Evolutionary conservation across 1,140 invertebrate species (phyloP).

Genomic region (Rhynchophorus ferrugineus): DNA sequence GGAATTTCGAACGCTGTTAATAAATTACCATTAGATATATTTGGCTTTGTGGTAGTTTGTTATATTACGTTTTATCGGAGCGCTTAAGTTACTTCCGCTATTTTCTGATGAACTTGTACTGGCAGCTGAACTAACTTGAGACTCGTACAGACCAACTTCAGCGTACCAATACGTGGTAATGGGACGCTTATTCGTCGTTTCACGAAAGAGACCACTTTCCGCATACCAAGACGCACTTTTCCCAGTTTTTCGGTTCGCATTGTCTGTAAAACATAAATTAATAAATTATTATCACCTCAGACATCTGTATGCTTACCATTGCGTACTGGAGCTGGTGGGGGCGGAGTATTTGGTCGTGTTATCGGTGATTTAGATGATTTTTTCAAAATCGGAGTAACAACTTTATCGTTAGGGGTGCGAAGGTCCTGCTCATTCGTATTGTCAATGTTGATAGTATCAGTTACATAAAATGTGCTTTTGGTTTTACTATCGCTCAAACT

Average conservation of each 20-base stretch:
- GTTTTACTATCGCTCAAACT: constrained; percentile 25
- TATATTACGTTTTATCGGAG: constrained; percentile 14
- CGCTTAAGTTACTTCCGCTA: constrained; percentile 30
- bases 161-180: constrained; percentile 52
- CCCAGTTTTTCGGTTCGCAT: constrained; percentile 6
- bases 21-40: too few species aligned
- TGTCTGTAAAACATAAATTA: constrained; percentile 7
- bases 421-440: constrained; percentile 33
- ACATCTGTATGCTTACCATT: constrained; percentile 2
- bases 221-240: constrained; percentile 46
- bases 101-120: constrained; percentile 33
- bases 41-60: too few species aligned
- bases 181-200: constrained; percentile 23
- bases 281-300: not conserved
- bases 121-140: constrained; percentile 42
- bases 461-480: constrained; percentile 58
- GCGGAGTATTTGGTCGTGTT: constrained; percentile 35
- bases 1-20: constrained; percentile 17
- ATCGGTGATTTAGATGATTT: constrained; percentile 24
- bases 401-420: constrained; percentile 15
- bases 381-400: constrained; percentile 17
- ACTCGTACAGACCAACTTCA: constrained; percentile 54
- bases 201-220: constrained; percentile 43
- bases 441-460: constrained; percentile 52
- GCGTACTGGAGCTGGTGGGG: constrained; percentile 31